Base-by-base conservation (phyloP, 2,113 vertebrate species). In the Sphyrna mokarran region DNA sequence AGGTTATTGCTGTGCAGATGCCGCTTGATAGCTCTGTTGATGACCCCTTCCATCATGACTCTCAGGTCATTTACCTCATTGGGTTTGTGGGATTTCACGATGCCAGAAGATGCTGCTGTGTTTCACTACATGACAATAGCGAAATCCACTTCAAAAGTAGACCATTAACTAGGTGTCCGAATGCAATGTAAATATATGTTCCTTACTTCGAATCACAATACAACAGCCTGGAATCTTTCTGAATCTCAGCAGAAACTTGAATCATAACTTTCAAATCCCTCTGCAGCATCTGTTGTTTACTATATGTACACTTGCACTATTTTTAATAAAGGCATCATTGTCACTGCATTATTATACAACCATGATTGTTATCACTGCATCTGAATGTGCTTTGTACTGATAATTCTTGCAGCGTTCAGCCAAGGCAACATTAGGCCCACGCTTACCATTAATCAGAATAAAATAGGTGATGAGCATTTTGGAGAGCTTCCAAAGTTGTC, bases 401-500 rank as follows among this genome's bases (percentile, higher is more conserved):
- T 94, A 94, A 29, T 70, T 8, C 61, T 94, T 69, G 63, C 11
- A 70, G 11, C 40, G 29, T 18, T 54, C 5, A 72, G 26, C 68
- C 37, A 18, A 16, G 69, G 40, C 23, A 72, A 95, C 16, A 76
- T 95, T 95, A 40, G 26, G 40, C 66, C 94, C 68, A 72, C 20
- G 5, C 40, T 26, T 89, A 58, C 22, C 68, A 70, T 72, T 94
- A 33, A 94, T 43, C 9, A 72, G 48, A 29, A 54, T 54, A 54
- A 72, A 72, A 72, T 18, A 72, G 54, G 54, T 95, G 69, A 95
- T 72, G 40, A 54, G 68, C 8, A 72, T 95, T 95, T 95, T 95
- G 94, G 94, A 95, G 68, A 33, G 68, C 54, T 95, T 95, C 94
- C 94, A 95, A 95, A 33, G 26, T 48, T 54, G 43, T 95, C 94